These are phyloP conservation scores for Laspeyria flexula DNA, from an alignment of 2,888 invertebrate genomes.

Conservation along the genomic window DNA sequence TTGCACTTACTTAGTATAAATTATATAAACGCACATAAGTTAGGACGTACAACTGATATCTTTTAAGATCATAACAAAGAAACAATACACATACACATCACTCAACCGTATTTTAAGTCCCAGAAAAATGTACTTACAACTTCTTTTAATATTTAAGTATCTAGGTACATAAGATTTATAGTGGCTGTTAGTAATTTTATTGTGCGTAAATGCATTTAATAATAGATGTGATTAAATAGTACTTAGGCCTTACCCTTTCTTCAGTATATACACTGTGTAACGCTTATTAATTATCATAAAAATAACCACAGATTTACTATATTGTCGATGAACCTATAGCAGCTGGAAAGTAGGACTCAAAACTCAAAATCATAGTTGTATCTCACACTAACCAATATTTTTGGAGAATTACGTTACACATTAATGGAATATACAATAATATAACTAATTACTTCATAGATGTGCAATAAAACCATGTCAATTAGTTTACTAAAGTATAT, in stretches of 20 bases:
- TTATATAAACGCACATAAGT: neutral
- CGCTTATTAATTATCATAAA: too few relatives aligned
- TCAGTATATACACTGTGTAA: neutral
- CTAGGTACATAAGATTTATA: conserved; percentile 23
- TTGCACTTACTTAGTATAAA: too few relatives aligned
- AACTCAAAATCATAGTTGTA: too few relatives aligned
- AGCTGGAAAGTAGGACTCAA: too few relatives aligned
- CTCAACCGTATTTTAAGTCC: conserved; percentile 2
- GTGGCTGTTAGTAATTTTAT: conserved; percentile 10
- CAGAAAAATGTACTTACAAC: conserved; percentile 12
- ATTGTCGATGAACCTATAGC: too few relatives aligned
- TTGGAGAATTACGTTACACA: neutral
- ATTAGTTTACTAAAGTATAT: neutral
- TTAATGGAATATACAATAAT: neutral
- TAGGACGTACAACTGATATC: neutral
- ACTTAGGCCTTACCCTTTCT: conserved; percentile 4
- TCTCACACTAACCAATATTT: too few relatives aligned
- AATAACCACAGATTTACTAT: too few relatives aligned
- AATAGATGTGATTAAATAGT: conserved; percentile 8
- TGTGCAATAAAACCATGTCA: conserved; percentile 6
- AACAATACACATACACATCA: conserved; percentile 3
- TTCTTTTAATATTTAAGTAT: conserved; percentile 24
- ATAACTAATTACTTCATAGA: neutral
- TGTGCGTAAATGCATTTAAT: conserved; percentile 32
- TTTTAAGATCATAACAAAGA: conserved; percentile 5